Percentiles rank a stretch among this genome's conserved stretches.
Evolutionary conservation across 2,888 invertebrate genomes (phyloP).

Genomic region (Drosophila anceps): DNA sequence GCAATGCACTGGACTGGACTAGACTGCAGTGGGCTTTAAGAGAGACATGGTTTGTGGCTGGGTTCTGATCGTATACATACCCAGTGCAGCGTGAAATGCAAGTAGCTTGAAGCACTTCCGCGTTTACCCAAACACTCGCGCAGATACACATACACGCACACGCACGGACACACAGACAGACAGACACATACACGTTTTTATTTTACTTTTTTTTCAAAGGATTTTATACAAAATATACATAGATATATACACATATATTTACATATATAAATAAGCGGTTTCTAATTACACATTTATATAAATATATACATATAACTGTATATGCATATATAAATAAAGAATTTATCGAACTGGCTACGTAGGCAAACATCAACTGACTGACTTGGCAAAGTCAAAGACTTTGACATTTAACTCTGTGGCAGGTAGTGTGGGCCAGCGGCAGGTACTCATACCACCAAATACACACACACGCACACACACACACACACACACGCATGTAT

Average conservation of each 20-base stretch:
- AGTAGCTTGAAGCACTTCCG: slow-evolving; percentile 52
- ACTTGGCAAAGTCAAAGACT: slow-evolving; percentile 7
- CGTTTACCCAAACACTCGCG: slow-evolving; percentile 26
- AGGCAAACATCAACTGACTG: slow-evolving; percentile 38
- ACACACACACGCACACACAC: background rate
- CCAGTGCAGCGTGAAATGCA: slow-evolving; percentile 55
- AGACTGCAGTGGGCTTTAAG: too few species aligned
- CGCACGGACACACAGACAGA: background rate
- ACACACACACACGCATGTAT: background rate
- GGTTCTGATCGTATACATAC: slow-evolving; percentile 14
- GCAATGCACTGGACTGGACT: too few species aligned
- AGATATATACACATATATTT: slow-evolving; percentile 11
- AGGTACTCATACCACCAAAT: background rate
- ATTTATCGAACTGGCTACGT: slow-evolving; percentile 21
- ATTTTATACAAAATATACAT: slow-evolving; percentile 33
- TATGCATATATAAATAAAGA: slow-evolving; percentile 8
- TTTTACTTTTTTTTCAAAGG: slow-evolving; percentile 8
- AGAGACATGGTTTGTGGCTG: background rate
- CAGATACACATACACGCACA: slow-evolving; percentile 10
- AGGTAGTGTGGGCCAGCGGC: slow-evolving; percentile 13
- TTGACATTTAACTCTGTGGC: slow-evolving; percentile 19
- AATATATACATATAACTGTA: slow-evolving; percentile 14
- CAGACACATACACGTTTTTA: background rate
- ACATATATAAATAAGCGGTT: background rate
- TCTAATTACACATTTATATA: slow-evolving; percentile 6